phyloP scores from a whole-genome alignment of 2,113 vertebrate species.

The Gavialis gangeticus region DNA sequence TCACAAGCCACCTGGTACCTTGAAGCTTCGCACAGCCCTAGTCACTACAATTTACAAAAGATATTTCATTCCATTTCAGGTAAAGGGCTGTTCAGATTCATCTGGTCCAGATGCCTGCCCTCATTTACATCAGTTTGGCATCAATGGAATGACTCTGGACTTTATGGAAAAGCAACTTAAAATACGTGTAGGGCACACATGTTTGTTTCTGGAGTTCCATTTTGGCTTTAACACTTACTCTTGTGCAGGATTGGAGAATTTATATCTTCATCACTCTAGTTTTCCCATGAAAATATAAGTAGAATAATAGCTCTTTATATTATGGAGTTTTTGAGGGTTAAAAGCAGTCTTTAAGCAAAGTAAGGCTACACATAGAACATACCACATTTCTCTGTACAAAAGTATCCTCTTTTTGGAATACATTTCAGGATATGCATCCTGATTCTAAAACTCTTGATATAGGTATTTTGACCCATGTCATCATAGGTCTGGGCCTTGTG shows the following conservation, averaged over 20 bases:
- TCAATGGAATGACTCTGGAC: neutral
- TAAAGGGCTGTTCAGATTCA: constrained; percentile 33
- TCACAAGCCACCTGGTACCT: too few relatives aligned
- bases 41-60: neutral
- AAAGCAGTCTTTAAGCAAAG: neutral
- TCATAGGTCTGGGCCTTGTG: neutral
- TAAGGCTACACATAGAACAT: rapidly evolving
- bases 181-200: neutral
- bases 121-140: neutral
- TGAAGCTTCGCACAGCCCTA: too few relatives aligned
- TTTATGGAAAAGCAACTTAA: neutral
- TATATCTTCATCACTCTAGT: neutral
- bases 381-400: too few relatives aligned
- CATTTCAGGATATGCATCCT: rapidly evolving
- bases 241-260: neutral
- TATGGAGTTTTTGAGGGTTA: neutral
- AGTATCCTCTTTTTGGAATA: neutral
- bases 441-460: neutral
- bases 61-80: constrained; percentile 30
- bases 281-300: neutral
- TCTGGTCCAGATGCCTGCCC: constrained; percentile 13
- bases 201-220: neutral
- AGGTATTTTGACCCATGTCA: neutral
- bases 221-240: neutral
- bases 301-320: neutral